phyloP scores from a whole-genome alignment of 2,888 invertebrate genomes.

The Lithophane leautieri region DNA sequence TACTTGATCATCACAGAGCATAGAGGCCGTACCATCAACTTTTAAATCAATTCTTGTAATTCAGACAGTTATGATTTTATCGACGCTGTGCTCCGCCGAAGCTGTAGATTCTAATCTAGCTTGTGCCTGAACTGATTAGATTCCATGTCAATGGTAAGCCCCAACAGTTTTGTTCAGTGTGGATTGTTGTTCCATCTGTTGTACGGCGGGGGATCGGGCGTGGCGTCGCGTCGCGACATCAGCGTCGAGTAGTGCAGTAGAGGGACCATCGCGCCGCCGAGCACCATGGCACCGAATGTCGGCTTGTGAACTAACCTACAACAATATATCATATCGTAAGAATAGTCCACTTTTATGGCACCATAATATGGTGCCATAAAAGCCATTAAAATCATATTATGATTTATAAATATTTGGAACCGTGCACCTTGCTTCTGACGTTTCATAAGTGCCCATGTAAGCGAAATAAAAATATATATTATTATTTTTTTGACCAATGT shows the following conservation, averaged over 20 bases:
- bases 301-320: conserved; percentile 84
- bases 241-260: conserved; percentile 84
- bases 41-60: conserved; percentile 10
- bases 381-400: no score
- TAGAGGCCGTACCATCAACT: not conserved
- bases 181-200: conserved; percentile 73
- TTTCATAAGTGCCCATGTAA: no score
- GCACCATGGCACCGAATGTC: conserved; percentile 78
- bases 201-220: conserved; percentile 72
- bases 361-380: no score
- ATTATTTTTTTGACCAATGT: no score
- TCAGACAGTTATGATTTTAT: not conserved
- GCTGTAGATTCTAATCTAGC: conserved; percentile 2
- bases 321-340: not conserved
- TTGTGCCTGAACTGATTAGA: not conserved
- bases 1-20: not conserved
- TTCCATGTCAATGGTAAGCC: not conserved
- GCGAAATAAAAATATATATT: no score
- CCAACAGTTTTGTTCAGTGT: conserved; percentile 68
- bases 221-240: conserved; percentile 72
- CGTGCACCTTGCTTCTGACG: no score
- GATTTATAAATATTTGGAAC: no score
- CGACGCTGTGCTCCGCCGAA: not conserved
- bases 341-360: no score
- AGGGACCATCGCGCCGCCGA: conserved; percentile 79